Base-by-base conservation (phyloP, 1,140 invertebrate species). In the Lanistes nyassanus region DNA sequence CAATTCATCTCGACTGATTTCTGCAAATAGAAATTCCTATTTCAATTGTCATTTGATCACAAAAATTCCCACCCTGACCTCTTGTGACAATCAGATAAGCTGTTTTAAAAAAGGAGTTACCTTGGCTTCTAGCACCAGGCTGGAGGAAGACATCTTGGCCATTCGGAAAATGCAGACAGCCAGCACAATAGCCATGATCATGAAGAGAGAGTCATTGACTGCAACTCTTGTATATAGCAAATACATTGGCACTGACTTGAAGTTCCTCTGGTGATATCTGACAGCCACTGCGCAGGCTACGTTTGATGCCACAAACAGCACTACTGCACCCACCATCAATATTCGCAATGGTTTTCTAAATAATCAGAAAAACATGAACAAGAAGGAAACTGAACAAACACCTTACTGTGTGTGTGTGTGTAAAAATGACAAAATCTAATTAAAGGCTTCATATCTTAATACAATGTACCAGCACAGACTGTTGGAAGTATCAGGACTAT, bases 191-290 rank as follows among this genome's bases (percentile, higher is more conserved):
- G 83, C 85, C 67, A 83, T 76, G n/a, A 87, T 78, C 23, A 89
- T 76, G 76, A 89, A 89, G 13, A 90, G 79, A 11, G 83, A 78
- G 47, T 88, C 89, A 78, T 85, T 88, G 53, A 90, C 81, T n/a
- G 79, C 75, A 3, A 90, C 87, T 26, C 89, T 80, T 7, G 84
- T 71, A 51, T 84, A 79, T 21, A 85, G 66, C 56, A 85, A 66
- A 31, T 83, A 74, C 34, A 81, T 62, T 6, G 80, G 76, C 9
- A 83, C 75, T 29, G 82, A 82, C 36, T 79, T 74, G 26, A 76
- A 71, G 34, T 78, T 39, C 13, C 58, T 39, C 71, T 86, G 75
- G 58, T 83, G 53, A 13, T 51, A 42, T 62, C 81, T 80, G 13
- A 83, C 79, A 9, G 84, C 51, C 6, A 86, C 74, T 21, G 88